Conservation (phyloP, 2,888 invertebrate species). For the Oligia latruncula region DNA sequence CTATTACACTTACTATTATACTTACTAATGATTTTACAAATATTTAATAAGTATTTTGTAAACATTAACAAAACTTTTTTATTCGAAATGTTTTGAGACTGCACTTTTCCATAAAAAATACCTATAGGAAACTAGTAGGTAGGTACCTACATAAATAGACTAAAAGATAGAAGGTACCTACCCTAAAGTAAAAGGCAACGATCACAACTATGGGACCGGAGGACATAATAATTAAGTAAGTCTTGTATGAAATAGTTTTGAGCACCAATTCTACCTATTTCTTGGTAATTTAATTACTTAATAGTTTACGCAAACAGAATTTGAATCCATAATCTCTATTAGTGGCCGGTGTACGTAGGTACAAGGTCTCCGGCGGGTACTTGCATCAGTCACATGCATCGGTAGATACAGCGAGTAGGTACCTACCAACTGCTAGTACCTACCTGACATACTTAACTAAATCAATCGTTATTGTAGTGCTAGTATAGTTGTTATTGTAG, state of each 20-base stretch:
- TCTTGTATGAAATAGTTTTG: not conserved
- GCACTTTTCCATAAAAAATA: not conserved
- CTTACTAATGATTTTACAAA: not conserved
- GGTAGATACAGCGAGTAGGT: not conserved
- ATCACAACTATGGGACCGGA: not conserved
- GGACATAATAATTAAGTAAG: not conserved
- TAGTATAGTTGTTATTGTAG: no score
- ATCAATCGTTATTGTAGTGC: constrained; percentile 7
- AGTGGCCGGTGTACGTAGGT: not conserved
- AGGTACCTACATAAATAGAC: not conserved
- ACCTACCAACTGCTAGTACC: no score
- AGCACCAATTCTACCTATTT: not conserved
- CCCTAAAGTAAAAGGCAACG: not conserved
- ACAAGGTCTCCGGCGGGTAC: constrained; percentile 14
- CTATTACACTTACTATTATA: no score
- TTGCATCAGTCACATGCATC: not conserved
- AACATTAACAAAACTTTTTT: constrained; percentile 7
- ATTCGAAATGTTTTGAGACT: not conserved
- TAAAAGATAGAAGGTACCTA: not conserved
- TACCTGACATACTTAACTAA: not conserved
- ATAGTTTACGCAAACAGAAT: constrained; percentile 3
- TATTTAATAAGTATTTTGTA: not conserved
- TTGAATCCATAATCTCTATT: constrained; percentile 1
- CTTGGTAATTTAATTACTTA: constrained; percentile 13
- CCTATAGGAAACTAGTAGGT: not conserved